A percentile compares a stretch with the other conserved stretches of the same genome.
Conservation (phyloP, 2,888 invertebrate species). For the Luffia ferchaultella region DNA sequence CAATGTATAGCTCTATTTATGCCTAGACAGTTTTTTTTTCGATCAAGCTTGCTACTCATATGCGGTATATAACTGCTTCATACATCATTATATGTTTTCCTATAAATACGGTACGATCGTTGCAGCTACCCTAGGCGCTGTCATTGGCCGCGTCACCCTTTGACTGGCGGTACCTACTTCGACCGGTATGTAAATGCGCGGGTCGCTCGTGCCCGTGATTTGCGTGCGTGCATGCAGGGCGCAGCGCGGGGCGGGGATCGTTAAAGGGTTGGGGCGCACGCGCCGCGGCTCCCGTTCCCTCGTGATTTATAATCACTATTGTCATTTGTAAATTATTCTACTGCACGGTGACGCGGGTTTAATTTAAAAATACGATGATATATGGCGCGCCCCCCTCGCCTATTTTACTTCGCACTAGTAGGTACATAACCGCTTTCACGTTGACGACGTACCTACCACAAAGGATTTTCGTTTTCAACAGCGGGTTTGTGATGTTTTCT, state of each 20-base stretch:
- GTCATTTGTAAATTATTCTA: conserved; percentile 1
- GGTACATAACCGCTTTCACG: conserved; percentile 9
- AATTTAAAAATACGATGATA: neutral
- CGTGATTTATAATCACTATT: conserved; percentile 12
- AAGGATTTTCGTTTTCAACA: too few relatives aligned
- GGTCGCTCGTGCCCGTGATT: neutral
- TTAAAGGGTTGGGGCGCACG: neutral
- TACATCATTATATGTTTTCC: too few relatives aligned
- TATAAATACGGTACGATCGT: neutral
- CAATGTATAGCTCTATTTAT: too few relatives aligned
- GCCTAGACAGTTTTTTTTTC: too few relatives aligned
- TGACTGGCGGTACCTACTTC: neutral
- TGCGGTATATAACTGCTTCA: too few relatives aligned
- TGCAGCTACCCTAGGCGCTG: neutral
- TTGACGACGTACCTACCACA: too few relatives aligned
- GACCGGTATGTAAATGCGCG: neutral
- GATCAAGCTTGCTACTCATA: too few relatives aligned
- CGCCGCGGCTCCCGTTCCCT: conserved; percentile 1
- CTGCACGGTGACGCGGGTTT: conserved; percentile 1
- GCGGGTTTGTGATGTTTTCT: too few relatives aligned
- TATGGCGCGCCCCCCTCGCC: too few relatives aligned
- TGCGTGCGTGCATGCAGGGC: neutral
- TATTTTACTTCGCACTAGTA: too few relatives aligned
- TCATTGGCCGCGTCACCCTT: neutral
- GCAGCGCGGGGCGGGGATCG: neutral